phyloP scores from a whole-genome alignment of 2,113 vertebrate genomes.

The Triplophysa rosa region DNA sequence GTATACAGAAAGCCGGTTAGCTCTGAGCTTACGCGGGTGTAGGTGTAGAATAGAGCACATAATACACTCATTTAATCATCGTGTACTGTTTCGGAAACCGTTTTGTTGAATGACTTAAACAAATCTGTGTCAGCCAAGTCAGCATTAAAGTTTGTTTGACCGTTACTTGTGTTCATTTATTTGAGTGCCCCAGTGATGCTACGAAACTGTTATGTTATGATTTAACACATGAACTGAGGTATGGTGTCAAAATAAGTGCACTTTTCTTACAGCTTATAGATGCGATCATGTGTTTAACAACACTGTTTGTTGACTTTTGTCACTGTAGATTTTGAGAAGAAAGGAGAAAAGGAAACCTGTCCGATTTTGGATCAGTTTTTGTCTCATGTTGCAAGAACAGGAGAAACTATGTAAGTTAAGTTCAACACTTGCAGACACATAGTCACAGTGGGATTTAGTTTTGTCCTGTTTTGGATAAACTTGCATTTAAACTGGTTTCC shows the following conservation, averaged over 20 bases:
- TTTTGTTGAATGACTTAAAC: neutral
- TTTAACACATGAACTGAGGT: neutral
- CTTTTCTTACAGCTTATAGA: neutral
- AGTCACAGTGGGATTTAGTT: neutral
- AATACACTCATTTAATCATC: neutral
- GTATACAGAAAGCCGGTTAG: slow-evolving; percentile 26
- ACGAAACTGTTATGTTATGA: neutral
- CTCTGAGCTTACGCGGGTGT: neutral
- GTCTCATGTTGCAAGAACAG: slow-evolving; percentile 93
- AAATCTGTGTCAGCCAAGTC: neutral
- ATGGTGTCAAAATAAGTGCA: neutral
- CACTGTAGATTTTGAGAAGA: slow-evolving; percentile 92
- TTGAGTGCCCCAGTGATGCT: neutral
- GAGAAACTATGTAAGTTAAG: slow-evolving; percentile 96
- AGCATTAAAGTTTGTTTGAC: neutral
- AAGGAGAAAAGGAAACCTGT: slow-evolving; percentile 88
- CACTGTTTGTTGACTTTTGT: slow-evolving; percentile 13
- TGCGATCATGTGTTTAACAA: neutral
- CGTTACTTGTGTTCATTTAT: neutral
- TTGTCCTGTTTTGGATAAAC: too few species aligned
- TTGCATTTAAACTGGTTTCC: too few species aligned
- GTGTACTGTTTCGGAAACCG: neutral
- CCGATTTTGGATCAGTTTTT: slow-evolving; percentile 90
- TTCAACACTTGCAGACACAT: slow-evolving; percentile 49
- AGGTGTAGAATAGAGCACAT: neutral